Percentiles rank a stretch among this genome's conserved stretches.
These are phyloP conservation scores for Sinella curviseta DNA, from an alignment of 1,140 invertebrate genomes.

Conservation along the genomic window DNA sequence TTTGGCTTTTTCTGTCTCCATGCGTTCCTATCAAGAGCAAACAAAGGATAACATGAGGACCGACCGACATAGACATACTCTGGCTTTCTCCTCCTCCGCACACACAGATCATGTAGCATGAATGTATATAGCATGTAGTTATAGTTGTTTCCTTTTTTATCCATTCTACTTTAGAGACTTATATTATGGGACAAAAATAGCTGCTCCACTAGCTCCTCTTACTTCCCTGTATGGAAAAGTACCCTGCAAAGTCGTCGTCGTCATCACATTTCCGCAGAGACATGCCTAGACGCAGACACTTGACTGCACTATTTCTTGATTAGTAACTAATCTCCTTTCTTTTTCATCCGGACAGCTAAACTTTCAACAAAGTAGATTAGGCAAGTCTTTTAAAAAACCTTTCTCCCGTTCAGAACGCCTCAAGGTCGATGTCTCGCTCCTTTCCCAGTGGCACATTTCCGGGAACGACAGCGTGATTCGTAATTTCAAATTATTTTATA, in stretches of 20 bases:
- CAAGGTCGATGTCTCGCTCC: background rate
- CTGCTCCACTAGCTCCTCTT: no score
- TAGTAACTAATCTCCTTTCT: conserved; percentile 23
- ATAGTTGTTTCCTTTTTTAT: no score
- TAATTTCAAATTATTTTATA: conserved; percentile 8
- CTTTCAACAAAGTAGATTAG: conserved; percentile 23
- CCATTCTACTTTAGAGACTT: no score
- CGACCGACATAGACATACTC: background rate
- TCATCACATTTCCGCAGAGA: background rate
- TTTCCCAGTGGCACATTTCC: background rate
- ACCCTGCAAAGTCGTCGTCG: background rate
- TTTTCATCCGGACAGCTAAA: conserved; percentile 15
- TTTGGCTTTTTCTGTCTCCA: background rate
- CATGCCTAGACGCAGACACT: conserved; percentile 15
- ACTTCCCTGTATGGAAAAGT: background rate
- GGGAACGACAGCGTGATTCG: background rate
- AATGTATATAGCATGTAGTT: no score
- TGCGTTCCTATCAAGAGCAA: no score
- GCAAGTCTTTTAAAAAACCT: conserved; percentile 3
- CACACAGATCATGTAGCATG: no score
- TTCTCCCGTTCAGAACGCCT: background rate
- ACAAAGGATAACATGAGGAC: background rate
- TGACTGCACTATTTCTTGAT: conserved; percentile 21
- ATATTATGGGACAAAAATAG: background rate
- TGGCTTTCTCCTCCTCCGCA: no score